Conservation (phyloP, 2,797 vertebrate species). For the Simalia tracyae region DNA sequence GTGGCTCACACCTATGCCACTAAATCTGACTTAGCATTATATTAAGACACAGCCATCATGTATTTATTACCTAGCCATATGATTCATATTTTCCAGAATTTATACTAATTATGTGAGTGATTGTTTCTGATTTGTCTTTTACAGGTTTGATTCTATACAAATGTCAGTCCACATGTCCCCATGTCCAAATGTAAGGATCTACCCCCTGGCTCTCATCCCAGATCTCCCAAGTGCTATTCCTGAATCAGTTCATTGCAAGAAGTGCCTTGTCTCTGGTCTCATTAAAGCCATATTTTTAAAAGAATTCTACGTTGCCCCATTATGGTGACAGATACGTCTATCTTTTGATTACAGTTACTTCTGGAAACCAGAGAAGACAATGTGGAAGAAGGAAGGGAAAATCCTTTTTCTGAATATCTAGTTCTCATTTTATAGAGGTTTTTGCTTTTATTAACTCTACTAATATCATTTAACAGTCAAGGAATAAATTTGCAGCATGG, state of each 20-base stretch:
- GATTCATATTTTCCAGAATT: background rate
- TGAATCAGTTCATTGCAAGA: background rate
- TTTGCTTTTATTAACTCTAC: conserved; percentile 36
- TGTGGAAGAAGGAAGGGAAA: background rate
- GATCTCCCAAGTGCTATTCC: rapidly evolving
- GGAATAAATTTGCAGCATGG: background rate
- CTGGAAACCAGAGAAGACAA: background rate
- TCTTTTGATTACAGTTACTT: conserved; percentile 30
- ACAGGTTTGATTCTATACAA: background rate
- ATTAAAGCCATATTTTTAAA: conserved; percentile 10
- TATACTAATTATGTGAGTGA: background rate
- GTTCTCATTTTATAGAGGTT: conserved; percentile 13
- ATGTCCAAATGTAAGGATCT: background rate
- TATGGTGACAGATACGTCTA: rapidly evolving
- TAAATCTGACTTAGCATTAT: background rate
- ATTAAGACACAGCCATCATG: background rate
- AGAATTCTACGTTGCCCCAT: background rate
- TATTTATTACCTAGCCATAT: background rate
- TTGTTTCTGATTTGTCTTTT: background rate
- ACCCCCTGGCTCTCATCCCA: background rate
- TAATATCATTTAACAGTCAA: conserved; percentile 5
- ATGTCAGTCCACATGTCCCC: background rate
- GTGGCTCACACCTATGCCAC: background rate
- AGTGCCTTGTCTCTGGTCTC: background rate
- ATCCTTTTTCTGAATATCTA: conserved; percentile 13